A percentile compares a stretch with the other conserved stretches of the same genome.
phyloP scores from a whole-genome alignment of 1,140 invertebrate genomes.

The Parapsyche elsis region DNA sequence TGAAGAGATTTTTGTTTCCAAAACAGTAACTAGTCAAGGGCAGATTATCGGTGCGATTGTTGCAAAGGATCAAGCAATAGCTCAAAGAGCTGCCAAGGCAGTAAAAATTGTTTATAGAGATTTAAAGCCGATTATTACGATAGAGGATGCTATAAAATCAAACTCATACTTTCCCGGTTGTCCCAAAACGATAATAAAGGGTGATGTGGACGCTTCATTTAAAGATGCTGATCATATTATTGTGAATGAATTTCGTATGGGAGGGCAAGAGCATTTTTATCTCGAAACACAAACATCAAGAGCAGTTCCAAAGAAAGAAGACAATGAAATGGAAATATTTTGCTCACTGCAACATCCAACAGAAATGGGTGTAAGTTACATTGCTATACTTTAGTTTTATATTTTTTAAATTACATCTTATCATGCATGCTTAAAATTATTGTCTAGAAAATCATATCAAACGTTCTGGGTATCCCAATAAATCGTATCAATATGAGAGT shows the following conservation, averaged over 20 bases:
- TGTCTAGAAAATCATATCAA: constrained; percentile 78
- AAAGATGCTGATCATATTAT: constrained; percentile 72
- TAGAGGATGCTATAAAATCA: constrained; percentile 84
- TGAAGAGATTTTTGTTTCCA: constrained; percentile 79
- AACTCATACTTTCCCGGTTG: constrained; percentile 74
- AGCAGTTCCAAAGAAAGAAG: constrained; percentile 79
- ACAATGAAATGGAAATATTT: constrained; percentile 89
- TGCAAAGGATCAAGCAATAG: constrained; percentile 77
- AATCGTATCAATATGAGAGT: constrained; percentile 82
- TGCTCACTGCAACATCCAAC: constrained; percentile 88
- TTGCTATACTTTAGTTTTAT: background rate
- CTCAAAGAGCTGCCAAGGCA: constrained; percentile 78
- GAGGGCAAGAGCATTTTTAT: constrained; percentile 98
- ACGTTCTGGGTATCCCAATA: constrained; percentile 78
- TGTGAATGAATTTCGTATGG: constrained; percentile 81
- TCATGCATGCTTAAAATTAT: constrained; percentile 38
- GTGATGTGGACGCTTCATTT: constrained; percentile 77
- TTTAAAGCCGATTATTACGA: constrained; percentile 81
- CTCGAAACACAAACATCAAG: constrained; percentile 82
- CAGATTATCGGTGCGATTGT: constrained; percentile 84
- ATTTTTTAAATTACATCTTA: constrained; percentile 9
- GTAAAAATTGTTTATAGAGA: constrained; percentile 83
- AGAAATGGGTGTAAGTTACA: constrained; percentile 70
- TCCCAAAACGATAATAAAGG: constrained; percentile 70
- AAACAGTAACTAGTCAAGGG: constrained; percentile 78